A percentile compares a stretch with the other conserved stretches of the same genome.
Conservation (phyloP, 2,888 invertebrate genomes). For the Octonoba sinensis region DNA sequence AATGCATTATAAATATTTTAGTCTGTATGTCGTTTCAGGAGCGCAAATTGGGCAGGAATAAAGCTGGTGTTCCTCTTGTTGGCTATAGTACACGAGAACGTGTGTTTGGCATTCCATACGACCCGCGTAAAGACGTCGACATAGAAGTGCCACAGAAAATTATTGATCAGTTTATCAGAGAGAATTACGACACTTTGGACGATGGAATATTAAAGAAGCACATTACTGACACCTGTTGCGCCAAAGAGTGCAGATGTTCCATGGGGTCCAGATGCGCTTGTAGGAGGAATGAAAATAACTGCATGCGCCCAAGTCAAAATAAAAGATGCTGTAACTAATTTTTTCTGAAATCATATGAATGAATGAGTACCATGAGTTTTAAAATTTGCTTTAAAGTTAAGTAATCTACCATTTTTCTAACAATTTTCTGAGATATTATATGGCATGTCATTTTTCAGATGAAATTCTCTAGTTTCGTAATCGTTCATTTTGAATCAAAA, state of each 20-base stretch:
- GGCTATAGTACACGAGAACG: slow-evolving; percentile 34
- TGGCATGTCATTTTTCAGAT: too few species aligned
- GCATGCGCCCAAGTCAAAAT: too few species aligned
- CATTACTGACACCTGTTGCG: slow-evolving; percentile 15
- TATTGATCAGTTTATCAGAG: slow-evolving; percentile 10
- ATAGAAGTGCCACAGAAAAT: slow-evolving; percentile 10
- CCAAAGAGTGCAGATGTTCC: slow-evolving; percentile 17
- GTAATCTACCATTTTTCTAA: too few species aligned
- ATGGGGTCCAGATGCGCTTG: slow-evolving; percentile 20
- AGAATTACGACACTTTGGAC: slow-evolving; percentile 12
- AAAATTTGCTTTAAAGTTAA: too few species aligned
- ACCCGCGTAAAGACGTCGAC: slow-evolving; percentile 31
- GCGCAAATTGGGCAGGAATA: not conserved
- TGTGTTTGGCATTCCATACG: slow-evolving; percentile 46
- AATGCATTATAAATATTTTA: not conserved
- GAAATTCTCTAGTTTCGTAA: too few species aligned
- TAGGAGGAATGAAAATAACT: not conserved
- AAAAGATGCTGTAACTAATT: too few species aligned
- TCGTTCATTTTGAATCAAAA: too few species aligned
- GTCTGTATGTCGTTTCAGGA: slow-evolving; percentile 7
- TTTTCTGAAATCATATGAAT: too few species aligned
- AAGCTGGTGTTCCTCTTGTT: not conserved
- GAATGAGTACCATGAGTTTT: too few species aligned
- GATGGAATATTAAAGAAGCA: slow-evolving; percentile 9
- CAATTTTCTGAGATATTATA: too few species aligned